Percentiles rank a stretch among this genome's conserved stretches.
These are phyloP conservation scores for Phrynocephalus guinanensis DNA, from an alignment of 2,797 vertebrate genomes.

Conservation along the genomic window DNA sequence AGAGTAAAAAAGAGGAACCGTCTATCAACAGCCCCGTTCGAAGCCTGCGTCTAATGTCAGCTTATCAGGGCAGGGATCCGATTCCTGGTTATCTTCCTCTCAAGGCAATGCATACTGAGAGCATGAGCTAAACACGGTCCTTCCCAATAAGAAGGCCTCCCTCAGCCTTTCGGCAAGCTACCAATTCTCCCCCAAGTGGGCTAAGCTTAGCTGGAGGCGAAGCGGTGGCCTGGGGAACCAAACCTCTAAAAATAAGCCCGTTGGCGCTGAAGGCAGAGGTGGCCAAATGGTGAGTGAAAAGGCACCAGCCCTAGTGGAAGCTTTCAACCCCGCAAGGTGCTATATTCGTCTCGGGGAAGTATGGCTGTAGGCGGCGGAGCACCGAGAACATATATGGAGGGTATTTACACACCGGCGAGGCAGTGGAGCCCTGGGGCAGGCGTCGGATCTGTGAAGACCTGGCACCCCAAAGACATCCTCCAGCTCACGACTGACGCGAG, in stretches of 20 bases:
- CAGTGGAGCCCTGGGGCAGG: background rate
- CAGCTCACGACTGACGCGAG: background rate
- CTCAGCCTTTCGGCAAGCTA: background rate
- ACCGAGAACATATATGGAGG: conserved; percentile 61
- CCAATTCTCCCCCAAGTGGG: background rate
- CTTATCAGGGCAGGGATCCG: background rate
- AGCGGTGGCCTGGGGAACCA: background rate
- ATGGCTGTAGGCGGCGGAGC: conserved; percentile 65
- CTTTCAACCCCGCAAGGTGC: conserved; percentile 41
- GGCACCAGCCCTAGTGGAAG: conserved; percentile 52
- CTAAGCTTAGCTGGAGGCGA: conserved; percentile 1
- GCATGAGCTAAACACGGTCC: background rate
- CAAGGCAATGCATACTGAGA: fast-evolving
- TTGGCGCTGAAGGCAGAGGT: conserved; percentile 42
- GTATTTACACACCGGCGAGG: background rate
- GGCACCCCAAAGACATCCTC: background rate
- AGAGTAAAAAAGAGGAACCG: too few species aligned
- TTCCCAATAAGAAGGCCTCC: background rate
- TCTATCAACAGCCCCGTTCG: too few species aligned
- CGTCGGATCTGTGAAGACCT: background rate
- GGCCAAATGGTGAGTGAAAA: background rate
- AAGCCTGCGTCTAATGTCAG: too few species aligned
- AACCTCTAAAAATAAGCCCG: conserved; percentile 59
- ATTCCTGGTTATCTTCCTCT: background rate
- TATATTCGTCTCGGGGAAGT: conserved; percentile 42